These are phyloP conservation scores for Melolontha melolontha DNA, from an alignment of 2,888 invertebrate genomes.

Conservation along the genomic window DNA sequence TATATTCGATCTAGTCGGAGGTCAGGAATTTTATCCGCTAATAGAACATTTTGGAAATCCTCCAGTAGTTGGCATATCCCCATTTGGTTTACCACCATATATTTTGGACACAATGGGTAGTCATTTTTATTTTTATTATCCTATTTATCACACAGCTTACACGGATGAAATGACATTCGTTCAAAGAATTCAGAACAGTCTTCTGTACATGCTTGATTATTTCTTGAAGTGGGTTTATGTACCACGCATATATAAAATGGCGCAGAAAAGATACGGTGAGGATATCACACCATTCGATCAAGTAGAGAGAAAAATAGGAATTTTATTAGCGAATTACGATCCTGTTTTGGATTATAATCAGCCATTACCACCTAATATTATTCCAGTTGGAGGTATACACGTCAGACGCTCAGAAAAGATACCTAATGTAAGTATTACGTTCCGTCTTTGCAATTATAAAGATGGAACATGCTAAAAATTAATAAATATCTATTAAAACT, in stretches of 20 bases:
- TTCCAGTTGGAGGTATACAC: slow-evolving; percentile 61
- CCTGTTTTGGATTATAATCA: slow-evolving; percentile 56
- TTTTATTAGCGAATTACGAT: slow-evolving; percentile 57
- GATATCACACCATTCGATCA: slow-evolving; percentile 49
- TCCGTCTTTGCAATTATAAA: no score
- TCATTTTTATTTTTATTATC: slow-evolving; percentile 51
- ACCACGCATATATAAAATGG: slow-evolving; percentile 45
- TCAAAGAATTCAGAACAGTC: slow-evolving; percentile 51
- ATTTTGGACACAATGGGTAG: slow-evolving; percentile 43
- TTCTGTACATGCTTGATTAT: slow-evolving; percentile 13
- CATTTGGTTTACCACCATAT: slow-evolving; percentile 44
- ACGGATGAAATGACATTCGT: slow-evolving; percentile 50
- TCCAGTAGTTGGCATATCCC: slow-evolving; percentile 47
- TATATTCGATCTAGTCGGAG: slow-evolving; percentile 45
- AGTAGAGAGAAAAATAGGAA: slow-evolving; percentile 52
- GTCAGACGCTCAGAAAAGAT: slow-evolving; percentile 50
- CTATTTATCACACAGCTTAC: slow-evolving; percentile 47
- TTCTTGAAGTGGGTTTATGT: slow-evolving; percentile 37
- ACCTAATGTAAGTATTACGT: background rate
- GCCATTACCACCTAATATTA: slow-evolving; percentile 59
- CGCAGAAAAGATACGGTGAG: slow-evolving; percentile 51
- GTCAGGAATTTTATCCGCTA: slow-evolving; percentile 48
- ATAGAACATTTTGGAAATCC: slow-evolving; percentile 48
- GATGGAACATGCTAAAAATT: no score
- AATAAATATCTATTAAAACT: no score